Evolutionary conservation across 2,113 vertebrate genomes (phyloP).

Genomic region (Cisticola juncidis): DNA sequence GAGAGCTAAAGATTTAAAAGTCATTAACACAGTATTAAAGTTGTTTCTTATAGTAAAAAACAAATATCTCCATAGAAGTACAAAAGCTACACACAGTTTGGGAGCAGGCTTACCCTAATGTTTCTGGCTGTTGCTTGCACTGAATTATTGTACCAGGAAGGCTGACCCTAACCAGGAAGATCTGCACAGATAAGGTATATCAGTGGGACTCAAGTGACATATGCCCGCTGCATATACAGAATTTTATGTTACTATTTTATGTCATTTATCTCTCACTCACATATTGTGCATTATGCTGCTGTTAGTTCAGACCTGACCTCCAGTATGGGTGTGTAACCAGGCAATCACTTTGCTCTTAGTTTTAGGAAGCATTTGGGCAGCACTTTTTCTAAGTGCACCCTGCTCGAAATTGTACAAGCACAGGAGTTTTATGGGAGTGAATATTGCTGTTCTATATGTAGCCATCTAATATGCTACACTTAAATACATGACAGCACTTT

Average conservation of each 20-base stretch:
- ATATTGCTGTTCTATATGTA: background rate
- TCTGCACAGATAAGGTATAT: background rate
- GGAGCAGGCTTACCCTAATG: background rate
- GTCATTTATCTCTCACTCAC: background rate
- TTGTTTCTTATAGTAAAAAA: background rate
- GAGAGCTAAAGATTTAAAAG: background rate
- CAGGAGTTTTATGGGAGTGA: background rate
- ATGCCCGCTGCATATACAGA: background rate
- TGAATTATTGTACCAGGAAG: background rate
- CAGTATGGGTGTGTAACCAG: background rate
- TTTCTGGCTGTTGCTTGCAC: background rate
- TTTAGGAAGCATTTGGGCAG: background rate
- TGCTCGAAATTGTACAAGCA: background rate
- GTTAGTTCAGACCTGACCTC: background rate
- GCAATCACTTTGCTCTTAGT: background rate
- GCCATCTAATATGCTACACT: background rate
- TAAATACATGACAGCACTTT: background rate
- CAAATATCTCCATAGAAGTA: background rate
- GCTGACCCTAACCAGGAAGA: background rate
- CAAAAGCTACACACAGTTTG: background rate
- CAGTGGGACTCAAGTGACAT: too few species aligned
- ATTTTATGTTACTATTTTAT: background rate
- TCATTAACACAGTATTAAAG: background rate
- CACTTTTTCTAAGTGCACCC: background rate
- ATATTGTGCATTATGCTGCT: fast-evolving